Evolutionary conservation across 1,140 invertebrate genomes (phyloP).

Genomic region (Mamestra configurata): DNA sequence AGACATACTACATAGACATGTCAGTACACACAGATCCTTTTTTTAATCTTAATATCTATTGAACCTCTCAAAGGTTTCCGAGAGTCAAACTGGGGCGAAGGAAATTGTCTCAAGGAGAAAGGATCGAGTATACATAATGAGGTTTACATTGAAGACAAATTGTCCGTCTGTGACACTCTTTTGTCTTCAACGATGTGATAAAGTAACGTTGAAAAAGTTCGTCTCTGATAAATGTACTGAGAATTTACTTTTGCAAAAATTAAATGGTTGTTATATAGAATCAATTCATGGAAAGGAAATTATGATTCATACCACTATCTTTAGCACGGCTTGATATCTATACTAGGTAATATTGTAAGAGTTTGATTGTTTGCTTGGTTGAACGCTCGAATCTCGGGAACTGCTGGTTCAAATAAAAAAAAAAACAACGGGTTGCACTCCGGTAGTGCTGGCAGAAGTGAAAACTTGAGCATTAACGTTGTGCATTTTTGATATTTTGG

Average conservation of each 20-base stretch:
- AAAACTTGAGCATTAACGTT: too few relatives aligned
- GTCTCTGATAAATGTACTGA: conserved; percentile 13
- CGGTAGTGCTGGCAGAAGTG: too few relatives aligned
- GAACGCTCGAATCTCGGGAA: too few relatives aligned
- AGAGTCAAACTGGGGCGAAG: conserved; percentile 14
- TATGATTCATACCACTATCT: too few relatives aligned
- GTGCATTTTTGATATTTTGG: too few relatives aligned
- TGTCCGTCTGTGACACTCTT: conserved; percentile 21
- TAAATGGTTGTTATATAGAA: neutral
- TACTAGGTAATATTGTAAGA: neutral
- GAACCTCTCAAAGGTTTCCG: conserved; percentile 9
- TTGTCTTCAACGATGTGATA: conserved; percentile 34
- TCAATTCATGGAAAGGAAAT: too few relatives aligned
- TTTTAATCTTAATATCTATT: conserved; percentile 24
- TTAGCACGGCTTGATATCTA: neutral
- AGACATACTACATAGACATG: neutral
- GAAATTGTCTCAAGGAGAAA: conserved; percentile 28
- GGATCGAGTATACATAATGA: conserved; percentile 37
- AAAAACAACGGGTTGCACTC: too few relatives aligned
- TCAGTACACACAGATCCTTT: neutral
- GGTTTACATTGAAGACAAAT: conserved; percentile 49
- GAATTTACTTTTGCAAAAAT: neutral
- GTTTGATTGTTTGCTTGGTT: too few relatives aligned
- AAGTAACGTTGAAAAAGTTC: conserved; percentile 27
- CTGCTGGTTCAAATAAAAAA: too few relatives aligned